Conservation (phyloP, 2,797 vertebrate genomes). For the Halcyon smyrnensis region DNA sequence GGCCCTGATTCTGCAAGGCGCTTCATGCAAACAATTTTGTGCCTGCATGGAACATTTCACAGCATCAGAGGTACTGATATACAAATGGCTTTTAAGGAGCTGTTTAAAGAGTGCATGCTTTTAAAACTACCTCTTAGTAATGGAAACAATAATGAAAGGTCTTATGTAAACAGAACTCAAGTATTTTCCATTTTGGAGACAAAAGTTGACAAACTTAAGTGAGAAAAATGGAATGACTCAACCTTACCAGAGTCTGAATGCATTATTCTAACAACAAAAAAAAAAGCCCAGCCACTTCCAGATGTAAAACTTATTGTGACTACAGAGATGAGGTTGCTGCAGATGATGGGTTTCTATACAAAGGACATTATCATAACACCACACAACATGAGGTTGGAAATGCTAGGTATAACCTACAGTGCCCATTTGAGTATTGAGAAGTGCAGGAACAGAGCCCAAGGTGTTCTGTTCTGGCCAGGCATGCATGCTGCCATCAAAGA, state of each 20-base stretch:
- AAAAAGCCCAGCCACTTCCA: slow-evolving; percentile 65
- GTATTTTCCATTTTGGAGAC: slow-evolving; percentile 52
- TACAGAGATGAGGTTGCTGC: slow-evolving; percentile 73
- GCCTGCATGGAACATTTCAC: slow-evolving; percentile 62
- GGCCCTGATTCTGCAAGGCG: slow-evolving; percentile 60
- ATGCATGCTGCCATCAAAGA: slow-evolving; percentile 77
- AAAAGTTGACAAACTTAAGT: slow-evolving; percentile 62
- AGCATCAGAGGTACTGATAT: slow-evolving; percentile 52
- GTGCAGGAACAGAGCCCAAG: slow-evolving; percentile 76
- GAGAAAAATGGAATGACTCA: slow-evolving; percentile 66
- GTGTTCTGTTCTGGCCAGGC: slow-evolving; percentile 76
- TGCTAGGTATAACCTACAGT: slow-evolving; percentile 76
- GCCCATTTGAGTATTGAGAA: slow-evolving; percentile 76
- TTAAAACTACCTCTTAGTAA: slow-evolving; percentile 31
- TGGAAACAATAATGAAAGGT: slow-evolving; percentile 39
- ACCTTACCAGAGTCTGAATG: slow-evolving; percentile 63
- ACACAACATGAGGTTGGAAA: slow-evolving; percentile 76
- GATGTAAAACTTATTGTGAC: slow-evolving; percentile 68
- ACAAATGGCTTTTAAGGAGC: slow-evolving; percentile 38
- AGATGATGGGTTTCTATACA: slow-evolving; percentile 73
- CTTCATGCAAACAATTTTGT: slow-evolving; percentile 54
- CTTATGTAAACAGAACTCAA: slow-evolving; percentile 60
- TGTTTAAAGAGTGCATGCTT: slow-evolving; percentile 52
- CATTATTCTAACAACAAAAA: slow-evolving; percentile 60
- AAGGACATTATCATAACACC: slow-evolving; percentile 74